A percentile compares a stretch with the other conserved stretches of the same genome.
Conservation (phyloP, 2,888 invertebrate genomes). For the Biston stratarius region DNA sequence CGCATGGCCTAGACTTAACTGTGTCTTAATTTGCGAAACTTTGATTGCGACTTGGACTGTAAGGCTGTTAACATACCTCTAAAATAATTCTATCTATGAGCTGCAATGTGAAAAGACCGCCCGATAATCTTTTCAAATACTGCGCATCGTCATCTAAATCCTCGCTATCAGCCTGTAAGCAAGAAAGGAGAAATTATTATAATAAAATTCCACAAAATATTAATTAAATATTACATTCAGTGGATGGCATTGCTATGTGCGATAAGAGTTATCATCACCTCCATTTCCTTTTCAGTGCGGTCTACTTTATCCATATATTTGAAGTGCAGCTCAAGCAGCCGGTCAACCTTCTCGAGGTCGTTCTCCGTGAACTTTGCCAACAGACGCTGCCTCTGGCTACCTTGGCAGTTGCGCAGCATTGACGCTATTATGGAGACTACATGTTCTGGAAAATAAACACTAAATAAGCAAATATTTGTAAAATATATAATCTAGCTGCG, state of each 20-base stretch:
- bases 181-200: background rate
- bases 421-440: slow-evolving; percentile 97
- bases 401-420: slow-evolving; percentile 96
- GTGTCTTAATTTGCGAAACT: background rate
- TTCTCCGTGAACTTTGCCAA: slow-evolving; percentile 98
- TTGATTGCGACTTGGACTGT: background rate
- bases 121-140: slow-evolving; percentile 95
- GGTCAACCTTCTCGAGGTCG: slow-evolving; percentile 99
- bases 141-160: slow-evolving; percentile 93
- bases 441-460: slow-evolving; percentile 89
- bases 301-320: slow-evolving; percentile 98
- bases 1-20: background rate
- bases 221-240: no score
- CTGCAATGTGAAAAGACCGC: slow-evolving; percentile 98
- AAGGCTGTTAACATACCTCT: slow-evolving; percentile 83
- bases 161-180: slow-evolving; percentile 83
- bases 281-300: slow-evolving; percentile 92
- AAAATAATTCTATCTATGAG: slow-evolving; percentile 96
- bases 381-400: slow-evolving; percentile 95
- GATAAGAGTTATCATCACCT: slow-evolving; percentile 66
- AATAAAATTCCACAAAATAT: background rate
- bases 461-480: no score
- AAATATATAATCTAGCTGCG: no score
- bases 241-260: background rate
- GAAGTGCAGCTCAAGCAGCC: slow-evolving; percentile 98